These are phyloP conservation scores for Melieria crassipennis DNA, from an alignment of 2,888 invertebrate genomes.

Conservation along the genomic window DNA sequence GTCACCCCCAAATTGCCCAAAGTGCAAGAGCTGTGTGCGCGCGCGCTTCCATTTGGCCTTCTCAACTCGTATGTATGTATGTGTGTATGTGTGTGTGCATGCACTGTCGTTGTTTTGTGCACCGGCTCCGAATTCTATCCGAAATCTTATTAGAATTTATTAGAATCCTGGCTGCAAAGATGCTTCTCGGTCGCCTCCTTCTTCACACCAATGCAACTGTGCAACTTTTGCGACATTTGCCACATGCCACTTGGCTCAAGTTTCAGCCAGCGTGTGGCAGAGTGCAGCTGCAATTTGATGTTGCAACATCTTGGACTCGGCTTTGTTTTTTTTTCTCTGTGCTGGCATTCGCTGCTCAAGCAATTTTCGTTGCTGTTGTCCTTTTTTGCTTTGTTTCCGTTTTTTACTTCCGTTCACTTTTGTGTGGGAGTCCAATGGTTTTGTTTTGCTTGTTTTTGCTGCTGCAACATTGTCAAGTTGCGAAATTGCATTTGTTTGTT, in stretches of 20 bases:
- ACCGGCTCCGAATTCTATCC: conserved; percentile 22
- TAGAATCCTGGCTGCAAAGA: conserved; percentile 47
- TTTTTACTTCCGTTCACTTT: too few species aligned
- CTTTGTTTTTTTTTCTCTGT: background rate
- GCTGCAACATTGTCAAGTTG: background rate
- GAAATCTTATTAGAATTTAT: conserved; percentile 59
- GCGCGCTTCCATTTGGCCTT: background rate
- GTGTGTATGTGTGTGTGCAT: conserved; percentile 9
- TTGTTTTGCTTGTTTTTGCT: conserved; percentile 37
- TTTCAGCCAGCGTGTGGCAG: too few species aligned
- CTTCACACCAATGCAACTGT: background rate
- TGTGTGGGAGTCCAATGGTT: too few species aligned
- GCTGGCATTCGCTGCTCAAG: background rate
- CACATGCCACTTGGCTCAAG: too few species aligned
- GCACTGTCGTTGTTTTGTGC: conserved; percentile 42
- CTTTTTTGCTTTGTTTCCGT: too few species aligned
- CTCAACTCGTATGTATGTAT: conserved; percentile 26
- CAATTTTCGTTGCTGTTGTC: too few species aligned
- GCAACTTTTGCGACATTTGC: too few species aligned
- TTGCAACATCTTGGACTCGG: background rate
- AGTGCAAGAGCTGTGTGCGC: background rate
- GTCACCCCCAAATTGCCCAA: too few species aligned
- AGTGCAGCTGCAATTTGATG: background rate
- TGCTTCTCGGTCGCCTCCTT: background rate
- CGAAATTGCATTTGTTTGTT: too few species aligned